Conservation (phyloP, 2,113 vertebrate species). For the Mus musculus region DNA sequence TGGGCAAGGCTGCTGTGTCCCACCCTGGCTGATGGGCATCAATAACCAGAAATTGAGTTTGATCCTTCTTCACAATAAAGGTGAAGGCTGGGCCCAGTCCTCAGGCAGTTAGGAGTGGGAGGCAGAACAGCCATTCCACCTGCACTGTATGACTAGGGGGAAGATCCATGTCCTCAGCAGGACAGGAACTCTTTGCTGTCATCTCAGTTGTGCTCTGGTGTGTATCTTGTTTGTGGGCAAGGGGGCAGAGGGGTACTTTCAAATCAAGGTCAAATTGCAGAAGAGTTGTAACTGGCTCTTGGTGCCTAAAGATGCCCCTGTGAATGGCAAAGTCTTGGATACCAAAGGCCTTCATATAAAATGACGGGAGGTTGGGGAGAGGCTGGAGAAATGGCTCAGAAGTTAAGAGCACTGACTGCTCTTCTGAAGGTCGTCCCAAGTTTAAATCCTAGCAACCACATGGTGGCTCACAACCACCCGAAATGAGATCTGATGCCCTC, state of each 20-base stretch:
- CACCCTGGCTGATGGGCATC: background rate
- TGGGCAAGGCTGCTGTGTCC: background rate
- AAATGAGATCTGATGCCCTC: no score
- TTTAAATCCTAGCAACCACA: no score
- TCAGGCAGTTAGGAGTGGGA: no score
- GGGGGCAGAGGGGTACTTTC: background rate
- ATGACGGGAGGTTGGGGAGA: background rate
- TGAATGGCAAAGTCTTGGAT: background rate
- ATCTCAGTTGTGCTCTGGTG: background rate
- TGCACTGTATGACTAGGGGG: rapidly evolving
- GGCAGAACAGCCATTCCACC: rapidly evolving
- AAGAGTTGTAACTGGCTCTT: background rate
- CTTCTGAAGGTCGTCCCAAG: no score
- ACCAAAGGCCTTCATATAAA: background rate
- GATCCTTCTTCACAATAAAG: background rate
- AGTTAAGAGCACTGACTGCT: no score
- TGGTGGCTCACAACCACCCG: no score
- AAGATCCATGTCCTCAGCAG: rapidly evolving
- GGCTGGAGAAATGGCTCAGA: no score
- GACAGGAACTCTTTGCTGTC: background rate
- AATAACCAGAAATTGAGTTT: background rate
- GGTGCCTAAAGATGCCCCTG: background rate
- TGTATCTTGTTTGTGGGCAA: rapidly evolving
- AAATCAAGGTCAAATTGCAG: background rate
- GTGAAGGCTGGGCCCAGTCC: background rate